A percentile compares a stretch with the other conserved stretches of the same genome.
phyloP scores from a whole-genome alignment of 2,797 vertebrate species.

The Phoxinus dragarum region DNA sequence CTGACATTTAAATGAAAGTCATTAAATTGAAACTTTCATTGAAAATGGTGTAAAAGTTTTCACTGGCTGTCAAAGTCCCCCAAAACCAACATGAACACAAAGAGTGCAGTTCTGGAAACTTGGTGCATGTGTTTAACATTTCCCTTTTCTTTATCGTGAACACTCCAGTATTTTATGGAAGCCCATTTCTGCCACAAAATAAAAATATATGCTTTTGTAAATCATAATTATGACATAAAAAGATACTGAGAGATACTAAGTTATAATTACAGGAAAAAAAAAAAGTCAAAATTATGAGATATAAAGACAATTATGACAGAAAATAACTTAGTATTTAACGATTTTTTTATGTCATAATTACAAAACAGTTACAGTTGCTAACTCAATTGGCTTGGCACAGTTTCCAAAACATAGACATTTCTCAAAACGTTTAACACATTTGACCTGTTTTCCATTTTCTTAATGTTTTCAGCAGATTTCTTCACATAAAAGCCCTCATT shows the following conservation, averaged over 20 bases:
- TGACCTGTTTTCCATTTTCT: too few relatives aligned
- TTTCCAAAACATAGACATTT: too few relatives aligned
- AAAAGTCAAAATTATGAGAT: not conserved
- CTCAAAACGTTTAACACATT: too few relatives aligned
- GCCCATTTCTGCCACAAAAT: not conserved
- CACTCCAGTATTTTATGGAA: not conserved
- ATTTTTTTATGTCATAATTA: too few relatives aligned
- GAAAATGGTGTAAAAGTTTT: not conserved
- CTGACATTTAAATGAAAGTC: not conserved
- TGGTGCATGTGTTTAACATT: not conserved
- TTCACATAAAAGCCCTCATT: too few relatives aligned
- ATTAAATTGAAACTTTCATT: not conserved
- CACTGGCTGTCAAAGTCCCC: not conserved
- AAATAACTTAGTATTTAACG: too few relatives aligned
- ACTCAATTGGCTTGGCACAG: too few relatives aligned
- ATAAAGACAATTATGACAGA: not conserved
- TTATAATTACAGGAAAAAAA: not conserved
- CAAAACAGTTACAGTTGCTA: too few relatives aligned
- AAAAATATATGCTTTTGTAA: not conserved
- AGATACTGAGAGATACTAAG: not conserved
- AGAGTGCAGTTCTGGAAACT: not conserved
- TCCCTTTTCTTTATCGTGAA: not conserved
- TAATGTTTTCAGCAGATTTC: not conserved
- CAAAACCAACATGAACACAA: too few relatives aligned
- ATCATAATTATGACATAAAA: not conserved